These are phyloP conservation scores for Sciurus carolinensis DNA, from an alignment of 2,797 vertebrate genomes.

Conservation along the genomic window DNA sequence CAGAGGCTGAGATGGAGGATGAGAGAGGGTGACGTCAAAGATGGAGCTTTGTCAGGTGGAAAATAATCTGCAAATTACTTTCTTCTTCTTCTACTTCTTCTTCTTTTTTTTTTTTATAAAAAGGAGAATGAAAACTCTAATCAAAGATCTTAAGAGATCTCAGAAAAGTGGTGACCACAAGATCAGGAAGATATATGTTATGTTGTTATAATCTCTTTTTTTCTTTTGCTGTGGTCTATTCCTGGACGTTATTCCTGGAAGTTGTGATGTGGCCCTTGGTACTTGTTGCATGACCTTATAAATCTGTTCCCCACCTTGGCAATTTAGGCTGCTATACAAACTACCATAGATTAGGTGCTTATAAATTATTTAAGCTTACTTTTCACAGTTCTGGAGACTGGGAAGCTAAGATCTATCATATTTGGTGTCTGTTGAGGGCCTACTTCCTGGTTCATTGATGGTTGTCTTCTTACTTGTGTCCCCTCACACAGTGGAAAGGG, in stretches of 20 bases:
- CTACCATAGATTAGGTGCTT: neutral
- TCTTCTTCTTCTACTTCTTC: neutral
- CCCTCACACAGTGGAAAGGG: neutral
- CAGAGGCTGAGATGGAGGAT: neutral
- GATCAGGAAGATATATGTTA: neutral
- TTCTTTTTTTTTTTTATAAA: neutral
- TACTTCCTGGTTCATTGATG: neutral
- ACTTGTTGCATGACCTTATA: neutral
- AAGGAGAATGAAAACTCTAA: slow-evolving; percentile 2
- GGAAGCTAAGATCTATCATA: neutral
- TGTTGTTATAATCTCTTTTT: neutral
- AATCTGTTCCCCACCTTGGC: neutral
- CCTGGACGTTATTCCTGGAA: neutral
- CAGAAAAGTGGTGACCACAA: neutral
- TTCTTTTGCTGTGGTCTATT: neutral
- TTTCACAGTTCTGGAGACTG: neutral
- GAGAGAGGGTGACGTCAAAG: neutral
- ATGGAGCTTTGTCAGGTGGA: neutral
- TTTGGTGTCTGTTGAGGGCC: neutral
- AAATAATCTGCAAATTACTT: neutral
- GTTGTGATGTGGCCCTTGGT: neutral
- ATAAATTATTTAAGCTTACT: neutral
- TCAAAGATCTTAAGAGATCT: neutral
- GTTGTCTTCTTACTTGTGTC: neutral
- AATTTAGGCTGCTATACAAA: neutral